Evolutionary conservation across 1,140 invertebrate species (phyloP), one percentile per base, ranked within the genome.

Genomic region (Lepidurus apus): DNA sequence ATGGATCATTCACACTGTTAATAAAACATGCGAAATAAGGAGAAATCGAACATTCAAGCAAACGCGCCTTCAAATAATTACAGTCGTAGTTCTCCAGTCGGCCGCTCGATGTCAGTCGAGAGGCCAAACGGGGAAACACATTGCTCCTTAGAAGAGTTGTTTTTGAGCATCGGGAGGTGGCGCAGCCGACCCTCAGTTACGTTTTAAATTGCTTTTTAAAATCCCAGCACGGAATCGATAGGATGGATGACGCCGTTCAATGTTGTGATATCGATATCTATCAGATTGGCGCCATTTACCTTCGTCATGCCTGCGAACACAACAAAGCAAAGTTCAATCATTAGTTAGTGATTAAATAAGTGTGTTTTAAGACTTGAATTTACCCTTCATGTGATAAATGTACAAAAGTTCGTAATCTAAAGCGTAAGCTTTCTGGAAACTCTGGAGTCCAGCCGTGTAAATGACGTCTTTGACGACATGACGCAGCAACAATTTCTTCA

Each of bases 181-280:
- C 75, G 73, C 76, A 80, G 78, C 75, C 79, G 74, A 26, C 78
- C 74, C 78, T 75, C 78, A 78, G 43, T 73, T 53, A 47, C 34
- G 13, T 9, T 65, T 13, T 21, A n/a, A 65, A 11, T 7, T 21
- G 53, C 9, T 65, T 65, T 34, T 43, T 79, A 79, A 44, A 79
- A 45, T 13, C 79, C 76, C 4, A 86, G 76, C 24, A 85, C 82
- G 80, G 82, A 82, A 80, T 86, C 85, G 6, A 87, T 82, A 7
- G 85, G 82, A 78, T 86, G 84, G 3, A 87, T 74, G 8, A 86
- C 78, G 13, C 85, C 85, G 77, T 85, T 84, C 42, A 84, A 82
- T 9, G 84, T 82, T 0, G 80, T 74, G 8, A 84, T 81, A 76
- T 86, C 84, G 0, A 81, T 34, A 7, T 82, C 79, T 1, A 85